Conservation (phyloP, 1,140 invertebrate genomes). For the Zaprionus capensis region DNA sequence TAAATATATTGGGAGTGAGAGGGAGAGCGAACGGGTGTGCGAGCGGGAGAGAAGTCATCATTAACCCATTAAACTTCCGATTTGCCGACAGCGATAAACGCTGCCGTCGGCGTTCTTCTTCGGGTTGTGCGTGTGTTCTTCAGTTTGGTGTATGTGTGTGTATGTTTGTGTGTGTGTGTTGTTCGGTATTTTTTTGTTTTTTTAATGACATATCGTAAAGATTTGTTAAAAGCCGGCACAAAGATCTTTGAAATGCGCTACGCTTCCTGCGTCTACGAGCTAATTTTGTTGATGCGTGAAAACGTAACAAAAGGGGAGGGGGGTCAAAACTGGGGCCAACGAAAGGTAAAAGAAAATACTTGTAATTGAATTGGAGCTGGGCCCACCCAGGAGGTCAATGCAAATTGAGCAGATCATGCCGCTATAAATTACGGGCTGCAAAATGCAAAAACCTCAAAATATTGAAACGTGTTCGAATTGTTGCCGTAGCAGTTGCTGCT, state of each 20-base stretch:
- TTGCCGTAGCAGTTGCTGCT: neutral
- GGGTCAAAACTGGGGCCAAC: neutral
- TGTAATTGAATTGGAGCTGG: constrained; percentile 47
- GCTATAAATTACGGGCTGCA: constrained; percentile 71
- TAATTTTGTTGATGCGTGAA: constrained; percentile 72
- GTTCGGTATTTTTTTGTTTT: constrained; percentile 40
- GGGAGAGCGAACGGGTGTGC: constrained; percentile 24
- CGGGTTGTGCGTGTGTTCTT: neutral
- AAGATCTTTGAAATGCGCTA: constrained; percentile 69
- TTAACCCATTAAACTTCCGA: constrained; percentile 83
- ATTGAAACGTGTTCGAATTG: constrained; percentile 76
- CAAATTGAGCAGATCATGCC: constrained; percentile 75
- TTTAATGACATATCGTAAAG: constrained; percentile 83
- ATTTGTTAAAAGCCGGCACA: constrained; percentile 79
- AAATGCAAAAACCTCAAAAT: constrained; percentile 65
- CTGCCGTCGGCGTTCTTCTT: constrained; percentile 30
- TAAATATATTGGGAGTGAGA: constrained; percentile 25
- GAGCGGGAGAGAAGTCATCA: constrained; percentile 60
- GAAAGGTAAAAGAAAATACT: constrained; percentile 20
- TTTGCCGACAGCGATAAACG: constrained; percentile 83
- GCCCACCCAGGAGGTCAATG: constrained; percentile 57
- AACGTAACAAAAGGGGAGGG: constrained; percentile 42
- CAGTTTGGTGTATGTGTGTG: constrained; percentile 14
- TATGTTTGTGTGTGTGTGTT: constrained; percentile 18
- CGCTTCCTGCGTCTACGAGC: constrained; percentile 72